These are phyloP conservation scores for Xenus cinereus DNA, from an alignment of 2,113 vertebrate genomes.

Conservation along the genomic window DNA sequence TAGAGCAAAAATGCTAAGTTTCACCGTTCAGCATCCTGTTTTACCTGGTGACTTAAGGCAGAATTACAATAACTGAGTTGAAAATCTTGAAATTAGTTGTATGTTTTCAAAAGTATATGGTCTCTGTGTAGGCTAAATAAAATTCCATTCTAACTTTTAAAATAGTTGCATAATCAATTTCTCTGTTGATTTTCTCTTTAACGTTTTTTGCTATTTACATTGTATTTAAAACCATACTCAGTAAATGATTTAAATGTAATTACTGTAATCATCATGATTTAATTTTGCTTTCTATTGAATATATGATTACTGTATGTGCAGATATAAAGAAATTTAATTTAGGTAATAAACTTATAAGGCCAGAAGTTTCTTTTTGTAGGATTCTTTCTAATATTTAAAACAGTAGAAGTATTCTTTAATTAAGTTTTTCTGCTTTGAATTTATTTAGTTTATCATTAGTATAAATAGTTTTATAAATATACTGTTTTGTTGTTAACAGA, in stretches of 20 bases:
- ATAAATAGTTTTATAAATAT: not conserved
- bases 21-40: not conserved
- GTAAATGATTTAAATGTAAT: not conserved
- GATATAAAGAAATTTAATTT: not conserved
- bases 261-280: not conserved
- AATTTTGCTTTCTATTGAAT: not conserved
- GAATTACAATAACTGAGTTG: not conserved
- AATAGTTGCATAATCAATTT: not conserved
- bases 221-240: not conserved
- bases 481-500: not conserved
- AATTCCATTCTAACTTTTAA: not conserved
- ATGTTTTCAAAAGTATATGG: not conserved
- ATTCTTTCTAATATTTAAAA: not conserved
- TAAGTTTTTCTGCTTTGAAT: not conserved
- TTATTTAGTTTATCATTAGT: not conserved
- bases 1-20: not conserved
- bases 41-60: not conserved
- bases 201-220: not conserved
- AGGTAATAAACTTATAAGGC: not conserved
- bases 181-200: not conserved
- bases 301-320: not conserved
- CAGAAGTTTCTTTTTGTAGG: not conserved
- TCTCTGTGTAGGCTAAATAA: not conserved
- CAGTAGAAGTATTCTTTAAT: not conserved
- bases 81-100: not conserved